Base-by-base conservation (phyloP, 2,113 vertebrate genomes). In the Macquaria ambigua region DNA sequence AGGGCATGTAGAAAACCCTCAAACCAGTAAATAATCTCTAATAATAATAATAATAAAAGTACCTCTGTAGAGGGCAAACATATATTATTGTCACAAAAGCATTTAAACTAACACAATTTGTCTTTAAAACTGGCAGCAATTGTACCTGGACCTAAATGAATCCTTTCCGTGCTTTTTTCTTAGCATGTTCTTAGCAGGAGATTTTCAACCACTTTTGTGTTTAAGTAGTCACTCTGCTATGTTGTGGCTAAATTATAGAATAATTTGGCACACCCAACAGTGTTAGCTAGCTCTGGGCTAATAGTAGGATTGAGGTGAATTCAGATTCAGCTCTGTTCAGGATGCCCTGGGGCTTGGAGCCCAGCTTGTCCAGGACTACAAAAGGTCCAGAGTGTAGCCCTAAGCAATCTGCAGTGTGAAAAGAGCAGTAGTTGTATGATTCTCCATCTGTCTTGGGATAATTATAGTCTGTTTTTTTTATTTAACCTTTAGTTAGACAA, bases 301-400 rank as follows among this genome's bases (percentile, higher is more conserved):
- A 48, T 28, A 67, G 62, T 58, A 23, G 81, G 50, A 81, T 39
- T 48, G 72, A 67, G 68, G 66, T 48, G 78, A 77, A 86, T 88
- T 81, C 77, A 75, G 39, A 78, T 72, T 83, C 61, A 69, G 61
- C 56, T 83, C 74, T 72, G 39, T 41, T 81, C 63, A 77, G 77
- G 46, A 64, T 76, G 84, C 84, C 87, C 72, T 66, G 50, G 58
- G 82, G 89, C 84, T 61, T 15, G 25, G 56, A 84, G 77, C 70
- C 72, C 64, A 74, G 75, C 66, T 75, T 71, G 76, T 83, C 72
- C 76, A 66, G 55, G 82, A 89, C 82, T 83, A 74, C 81, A 87
- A 77, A 81, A 88, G 89, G 77, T 88, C 77, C 59, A 31, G 69
- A 72, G 39, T 90, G 74, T 81, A 77, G 81, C 76, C 75, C 31